phyloP scores from a whole-genome alignment of 2,888 invertebrate species.

The Glyphotaelius pellucidus region DNA sequence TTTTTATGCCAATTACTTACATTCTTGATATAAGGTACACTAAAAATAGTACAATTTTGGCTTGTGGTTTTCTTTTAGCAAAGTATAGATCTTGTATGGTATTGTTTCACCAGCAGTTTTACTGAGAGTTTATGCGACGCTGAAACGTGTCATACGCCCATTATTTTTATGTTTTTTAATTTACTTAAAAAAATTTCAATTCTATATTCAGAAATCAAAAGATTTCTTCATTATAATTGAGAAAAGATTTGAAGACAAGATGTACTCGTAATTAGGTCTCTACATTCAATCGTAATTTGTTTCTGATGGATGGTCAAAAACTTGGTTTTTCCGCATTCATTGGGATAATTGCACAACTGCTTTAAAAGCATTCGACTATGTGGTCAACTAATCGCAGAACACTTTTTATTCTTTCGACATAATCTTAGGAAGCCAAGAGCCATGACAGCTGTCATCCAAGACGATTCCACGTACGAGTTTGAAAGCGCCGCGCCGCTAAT shows the following conservation, averaged over 20 bases:
- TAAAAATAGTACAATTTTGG: too few species aligned
- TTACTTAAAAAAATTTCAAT: too few species aligned
- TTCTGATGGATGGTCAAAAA: neutral
- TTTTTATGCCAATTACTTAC: too few species aligned
- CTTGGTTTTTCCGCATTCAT: neutral
- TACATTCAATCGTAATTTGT: neutral
- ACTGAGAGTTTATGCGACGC: too few species aligned
- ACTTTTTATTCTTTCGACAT: neutral
- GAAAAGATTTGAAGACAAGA: neutral
- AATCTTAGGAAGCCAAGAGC: slow-evolving; percentile 15
- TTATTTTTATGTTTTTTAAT: too few species aligned
- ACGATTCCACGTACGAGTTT: slow-evolving; percentile 26
- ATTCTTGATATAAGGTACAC: too few species aligned
- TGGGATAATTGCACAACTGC: neutral
- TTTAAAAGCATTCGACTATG: neutral
- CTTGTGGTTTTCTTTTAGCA: too few species aligned
- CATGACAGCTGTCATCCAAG: slow-evolving; percentile 17
- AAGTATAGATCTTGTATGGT: too few species aligned
- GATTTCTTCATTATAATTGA: too few species aligned
- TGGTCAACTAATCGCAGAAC: neutral
- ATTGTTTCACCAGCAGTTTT: too few species aligned
- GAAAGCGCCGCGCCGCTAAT: slow-evolving; percentile 23
- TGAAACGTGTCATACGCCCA: too few species aligned
- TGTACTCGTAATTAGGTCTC: neutral
- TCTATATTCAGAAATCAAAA: too few species aligned